Conservation (phyloP, 2,888 invertebrate species). For the Muschampia plurimacula region DNA sequence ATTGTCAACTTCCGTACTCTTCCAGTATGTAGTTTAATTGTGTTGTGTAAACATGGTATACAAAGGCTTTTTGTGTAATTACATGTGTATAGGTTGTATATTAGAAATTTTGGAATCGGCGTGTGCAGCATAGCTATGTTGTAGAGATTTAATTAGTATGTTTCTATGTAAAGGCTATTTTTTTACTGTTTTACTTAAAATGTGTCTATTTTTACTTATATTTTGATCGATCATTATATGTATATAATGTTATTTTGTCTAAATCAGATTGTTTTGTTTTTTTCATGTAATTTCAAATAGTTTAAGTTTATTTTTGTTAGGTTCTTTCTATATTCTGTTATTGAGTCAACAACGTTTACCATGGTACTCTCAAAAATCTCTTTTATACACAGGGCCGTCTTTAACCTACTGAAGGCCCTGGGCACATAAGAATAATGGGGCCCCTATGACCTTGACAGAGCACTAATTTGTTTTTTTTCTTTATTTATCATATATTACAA, state of each 20-base stretch:
- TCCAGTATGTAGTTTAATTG: constrained; percentile 25
- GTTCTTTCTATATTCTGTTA: constrained; percentile 18
- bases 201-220: constrained; percentile 16
- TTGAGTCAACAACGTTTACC: constrained; percentile 12
- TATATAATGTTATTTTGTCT: constrained; percentile 27
- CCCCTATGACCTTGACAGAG: too few relatives aligned
- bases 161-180: constrained; percentile 26
- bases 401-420: too few relatives aligned
- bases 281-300: constrained; percentile 24
- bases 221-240: constrained; percentile 27
- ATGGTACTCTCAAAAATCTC: constrained; percentile 20
- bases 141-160: background rate
- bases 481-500: too few relatives aligned
- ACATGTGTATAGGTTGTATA: constrained; percentile 9
- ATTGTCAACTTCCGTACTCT: constrained; percentile 24
- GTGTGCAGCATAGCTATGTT: background rate
- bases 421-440: too few relatives aligned
- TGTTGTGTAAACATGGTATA: constrained; percentile 13
- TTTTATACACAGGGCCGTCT: too few relatives aligned
- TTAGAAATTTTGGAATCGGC: constrained; percentile 5
- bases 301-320: constrained; percentile 37
- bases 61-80: background rate
- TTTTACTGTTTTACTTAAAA: constrained; percentile 15
- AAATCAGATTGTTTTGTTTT: constrained; percentile 9
- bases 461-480: too few relatives aligned